phyloP scores from a whole-genome alignment of 2,797 vertebrate species.

The Pseudocheirus occidentalis region DNA sequence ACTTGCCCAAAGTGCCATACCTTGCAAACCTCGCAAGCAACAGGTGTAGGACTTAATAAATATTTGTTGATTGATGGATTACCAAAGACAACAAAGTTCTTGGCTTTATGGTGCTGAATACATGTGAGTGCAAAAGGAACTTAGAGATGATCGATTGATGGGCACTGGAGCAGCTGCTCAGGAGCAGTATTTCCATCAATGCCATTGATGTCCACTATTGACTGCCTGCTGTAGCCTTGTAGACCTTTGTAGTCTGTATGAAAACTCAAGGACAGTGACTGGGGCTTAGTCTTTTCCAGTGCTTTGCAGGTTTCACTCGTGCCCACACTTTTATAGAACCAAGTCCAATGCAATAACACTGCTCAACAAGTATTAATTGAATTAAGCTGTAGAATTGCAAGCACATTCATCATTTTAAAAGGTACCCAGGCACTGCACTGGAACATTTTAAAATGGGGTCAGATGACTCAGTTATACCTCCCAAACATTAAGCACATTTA shows the following conservation, averaged over 20 bases:
- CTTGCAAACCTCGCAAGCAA: neutral
- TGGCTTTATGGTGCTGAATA: neutral
- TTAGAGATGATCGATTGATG: neutral
- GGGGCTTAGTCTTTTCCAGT: neutral
- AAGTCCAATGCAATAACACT: neutral
- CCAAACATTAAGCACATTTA: neutral
- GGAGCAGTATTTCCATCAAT: neutral
- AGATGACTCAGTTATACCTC: conserved; percentile 5
- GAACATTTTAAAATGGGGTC: conserved; percentile 45
- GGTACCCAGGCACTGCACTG: conserved; percentile 17
- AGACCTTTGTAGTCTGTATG: neutral
- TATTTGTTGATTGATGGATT: neutral
- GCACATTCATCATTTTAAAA: conserved; percentile 44
- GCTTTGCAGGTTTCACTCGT: neutral
- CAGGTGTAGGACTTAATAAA: neutral
- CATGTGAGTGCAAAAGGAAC: neutral
- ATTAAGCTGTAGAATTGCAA: conserved; percentile 40
- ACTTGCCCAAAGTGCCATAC: neutral
- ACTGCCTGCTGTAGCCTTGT: neutral
- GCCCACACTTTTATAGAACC: neutral
- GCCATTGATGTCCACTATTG: neutral
- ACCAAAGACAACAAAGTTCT: neutral
- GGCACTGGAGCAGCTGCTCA: neutral
- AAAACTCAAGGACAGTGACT: neutral
- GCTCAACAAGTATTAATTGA: conserved; percentile 30